phyloP scores from a whole-genome alignment of 1,140 invertebrate genomes.

The Orchesella cincta region DNA sequence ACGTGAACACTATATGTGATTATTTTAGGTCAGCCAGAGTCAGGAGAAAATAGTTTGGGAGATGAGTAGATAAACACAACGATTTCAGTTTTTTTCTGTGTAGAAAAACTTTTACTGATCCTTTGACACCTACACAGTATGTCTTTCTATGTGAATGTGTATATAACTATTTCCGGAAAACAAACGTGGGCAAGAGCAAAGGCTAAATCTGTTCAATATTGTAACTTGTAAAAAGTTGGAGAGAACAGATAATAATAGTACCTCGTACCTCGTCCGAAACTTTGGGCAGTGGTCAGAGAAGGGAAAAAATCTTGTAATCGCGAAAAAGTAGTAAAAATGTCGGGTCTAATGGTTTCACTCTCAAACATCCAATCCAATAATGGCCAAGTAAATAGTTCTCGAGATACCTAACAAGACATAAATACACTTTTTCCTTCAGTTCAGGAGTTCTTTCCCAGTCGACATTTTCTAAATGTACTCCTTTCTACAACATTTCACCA shows the following conservation, averaged over 20 bases:
- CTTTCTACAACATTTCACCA: too few species aligned
- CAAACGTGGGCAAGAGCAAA: not conserved
- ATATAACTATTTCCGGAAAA: not conserved
- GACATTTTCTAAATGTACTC: too few species aligned
- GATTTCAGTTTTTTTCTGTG: too few species aligned
- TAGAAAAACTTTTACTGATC: not conserved
- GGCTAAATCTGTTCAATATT: not conserved
- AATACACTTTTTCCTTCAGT: too few species aligned
- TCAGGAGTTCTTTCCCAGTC: too few species aligned
- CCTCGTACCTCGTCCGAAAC: not conserved
- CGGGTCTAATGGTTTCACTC: slow-evolving; percentile 11
- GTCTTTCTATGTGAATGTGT: not conserved
- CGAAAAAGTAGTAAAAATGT: slow-evolving; percentile 8
- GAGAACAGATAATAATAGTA: not conserved
- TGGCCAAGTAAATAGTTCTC: slow-evolving; percentile 12
- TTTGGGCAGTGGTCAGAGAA: not conserved
- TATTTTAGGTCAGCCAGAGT: too few species aligned
- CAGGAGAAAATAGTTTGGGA: too few species aligned
- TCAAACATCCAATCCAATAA: slow-evolving; percentile 13
- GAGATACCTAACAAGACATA: too few species aligned
- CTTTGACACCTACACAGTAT: not conserved
- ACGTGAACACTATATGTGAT: too few species aligned
- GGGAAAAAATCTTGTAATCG: slow-evolving; percentile 16
- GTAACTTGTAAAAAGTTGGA: not conserved
- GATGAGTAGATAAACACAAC: too few species aligned